A percentile compares a stretch with the other conserved stretches of the same genome.
Evolutionary conservation across 2,888 invertebrate genomes (phyloP).

Genomic region (Hypomecis atomaria): DNA sequence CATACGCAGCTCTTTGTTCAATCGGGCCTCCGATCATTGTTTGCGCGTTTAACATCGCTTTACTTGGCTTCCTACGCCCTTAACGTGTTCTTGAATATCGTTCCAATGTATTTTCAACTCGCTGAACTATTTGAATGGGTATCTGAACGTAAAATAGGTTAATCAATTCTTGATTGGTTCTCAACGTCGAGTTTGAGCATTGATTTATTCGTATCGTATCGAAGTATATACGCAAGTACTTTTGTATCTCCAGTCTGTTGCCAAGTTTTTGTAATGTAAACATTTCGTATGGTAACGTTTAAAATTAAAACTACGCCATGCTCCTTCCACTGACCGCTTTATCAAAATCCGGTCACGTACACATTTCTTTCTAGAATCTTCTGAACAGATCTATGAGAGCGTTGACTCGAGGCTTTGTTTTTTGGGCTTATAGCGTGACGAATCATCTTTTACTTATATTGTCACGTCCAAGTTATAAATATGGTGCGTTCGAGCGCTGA

Average conservation of each 20-base stretch:
- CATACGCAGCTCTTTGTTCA: constrained; percentile 61
- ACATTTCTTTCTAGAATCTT: constrained; percentile 55
- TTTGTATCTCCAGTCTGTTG: constrained; percentile 43
- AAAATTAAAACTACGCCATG: constrained; percentile 43
- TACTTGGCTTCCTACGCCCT: constrained; percentile 34
- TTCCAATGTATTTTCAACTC: constrained; percentile 13
- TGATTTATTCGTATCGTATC: constrained; percentile 33
- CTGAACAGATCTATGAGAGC: constrained; percentile 55
- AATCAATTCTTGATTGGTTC: constrained; percentile 27
- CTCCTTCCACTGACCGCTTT: constrained; percentile 45
- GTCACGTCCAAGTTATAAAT: constrained; percentile 57
- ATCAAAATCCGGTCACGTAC: constrained; percentile 57
- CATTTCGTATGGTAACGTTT: constrained; percentile 49
- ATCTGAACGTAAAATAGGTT: constrained; percentile 25
- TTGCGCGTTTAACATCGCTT: constrained; percentile 46
- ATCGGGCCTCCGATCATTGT: constrained; percentile 51
- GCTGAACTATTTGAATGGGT: constrained; percentile 13
- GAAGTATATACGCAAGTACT: constrained; percentile 31
- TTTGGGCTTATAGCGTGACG: constrained; percentile 56
- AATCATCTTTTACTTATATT: constrained; percentile 52
- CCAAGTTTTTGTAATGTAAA: constrained; percentile 56
- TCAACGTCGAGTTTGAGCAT: constrained; percentile 26
- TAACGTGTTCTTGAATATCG: constrained; percentile 28
- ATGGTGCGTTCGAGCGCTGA: constrained; percentile 27
- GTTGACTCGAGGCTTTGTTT: constrained; percentile 60